phyloP scores from a whole-genome alignment of 2,888 invertebrate genomes.

The Habroteleia sp. region DNA sequence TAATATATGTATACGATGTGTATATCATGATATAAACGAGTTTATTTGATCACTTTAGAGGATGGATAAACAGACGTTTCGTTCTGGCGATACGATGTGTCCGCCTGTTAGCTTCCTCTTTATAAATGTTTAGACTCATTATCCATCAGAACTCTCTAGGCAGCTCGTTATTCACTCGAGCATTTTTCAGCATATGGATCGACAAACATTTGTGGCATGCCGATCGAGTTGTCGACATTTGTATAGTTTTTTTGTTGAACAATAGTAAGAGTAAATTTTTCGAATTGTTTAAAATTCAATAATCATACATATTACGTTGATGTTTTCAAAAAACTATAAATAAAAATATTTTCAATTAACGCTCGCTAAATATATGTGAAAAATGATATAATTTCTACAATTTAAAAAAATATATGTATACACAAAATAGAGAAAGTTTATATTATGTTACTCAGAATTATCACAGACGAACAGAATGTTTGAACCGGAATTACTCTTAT shows the following conservation, averaged over 20 bases:
- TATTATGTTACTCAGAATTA: too few relatives aligned
- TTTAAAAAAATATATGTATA: too few relatives aligned
- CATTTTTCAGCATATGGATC: conserved; percentile 41
- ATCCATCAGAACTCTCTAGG: conserved; percentile 27
- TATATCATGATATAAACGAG: too few relatives aligned
- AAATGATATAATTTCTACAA: too few relatives aligned
- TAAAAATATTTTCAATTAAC: too few relatives aligned
- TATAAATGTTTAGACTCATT: conserved; percentile 40
- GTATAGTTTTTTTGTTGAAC: conserved; percentile 14
- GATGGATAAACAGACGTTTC: conserved; percentile 15
- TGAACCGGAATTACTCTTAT: too few relatives aligned
- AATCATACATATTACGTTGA: too few relatives aligned
- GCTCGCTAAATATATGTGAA: too few relatives aligned
- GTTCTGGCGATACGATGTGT: not conserved
- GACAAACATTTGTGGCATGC: conserved; percentile 22
- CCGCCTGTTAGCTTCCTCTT: conserved; percentile 20
- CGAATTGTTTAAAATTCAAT: conserved; percentile 24
- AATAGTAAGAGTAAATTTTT: conserved; percentile 13
- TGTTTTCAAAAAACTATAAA: too few relatives aligned
- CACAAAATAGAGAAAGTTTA: too few relatives aligned
- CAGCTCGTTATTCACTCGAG: conserved; percentile 25
- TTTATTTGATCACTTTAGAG: conserved; percentile 18
- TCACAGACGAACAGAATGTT: too few relatives aligned
- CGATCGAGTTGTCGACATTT: conserved; percentile 14
- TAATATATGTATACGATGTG: too few relatives aligned